These are phyloP conservation scores for Diplodus puntazzo DNA, from an alignment of 2,797 vertebrate species.

Conservation along the genomic window DNA sequence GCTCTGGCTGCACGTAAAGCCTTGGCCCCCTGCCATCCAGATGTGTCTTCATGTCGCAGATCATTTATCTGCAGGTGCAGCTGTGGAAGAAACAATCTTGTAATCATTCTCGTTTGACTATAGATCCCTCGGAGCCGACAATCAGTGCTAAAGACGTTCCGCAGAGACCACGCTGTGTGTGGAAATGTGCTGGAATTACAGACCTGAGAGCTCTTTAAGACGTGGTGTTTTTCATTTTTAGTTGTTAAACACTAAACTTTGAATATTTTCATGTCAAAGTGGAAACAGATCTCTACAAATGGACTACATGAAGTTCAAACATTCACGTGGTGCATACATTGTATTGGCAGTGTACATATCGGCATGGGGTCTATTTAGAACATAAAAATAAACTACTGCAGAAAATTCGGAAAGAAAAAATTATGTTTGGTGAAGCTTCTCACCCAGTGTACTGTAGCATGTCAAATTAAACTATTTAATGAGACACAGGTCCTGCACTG, in stretches of 20 bases:
- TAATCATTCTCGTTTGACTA: slow-evolving; percentile 20
- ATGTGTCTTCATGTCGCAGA: slow-evolving; percentile 50
- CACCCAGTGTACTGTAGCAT: slow-evolving; percentile 23
- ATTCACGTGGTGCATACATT: background rate
- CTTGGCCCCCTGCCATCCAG: slow-evolving; percentile 42
- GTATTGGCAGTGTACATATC: background rate
- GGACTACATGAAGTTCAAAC: background rate
- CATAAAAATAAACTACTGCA: background rate
- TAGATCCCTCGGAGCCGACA: slow-evolving; percentile 31
- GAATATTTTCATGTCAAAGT: slow-evolving; percentile 4
- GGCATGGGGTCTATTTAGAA: background rate
- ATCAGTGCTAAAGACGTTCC: slow-evolving; percentile 29
- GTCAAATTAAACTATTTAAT: slow-evolving; percentile 63
- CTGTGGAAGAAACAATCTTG: slow-evolving; percentile 33
- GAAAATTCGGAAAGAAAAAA: background rate
- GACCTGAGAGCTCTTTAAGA: slow-evolving; percentile 15
- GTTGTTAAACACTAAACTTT: slow-evolving; percentile 8
- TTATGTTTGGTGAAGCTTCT: slow-evolving; percentile 11
- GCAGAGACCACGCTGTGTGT: slow-evolving; percentile 10
- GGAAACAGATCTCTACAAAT: slow-evolving; percentile 10
- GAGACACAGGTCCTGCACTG: slow-evolving; percentile 42
- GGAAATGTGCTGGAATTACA: slow-evolving; percentile 33
- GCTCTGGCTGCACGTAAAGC: slow-evolving; percentile 21
- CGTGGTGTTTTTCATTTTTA: slow-evolving; percentile 5
- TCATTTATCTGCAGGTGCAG: slow-evolving; percentile 43